These are phyloP conservation scores for Ceratina calcarata DNA, from an alignment of 1,140 invertebrate species.

Conservation along the genomic window DNA sequence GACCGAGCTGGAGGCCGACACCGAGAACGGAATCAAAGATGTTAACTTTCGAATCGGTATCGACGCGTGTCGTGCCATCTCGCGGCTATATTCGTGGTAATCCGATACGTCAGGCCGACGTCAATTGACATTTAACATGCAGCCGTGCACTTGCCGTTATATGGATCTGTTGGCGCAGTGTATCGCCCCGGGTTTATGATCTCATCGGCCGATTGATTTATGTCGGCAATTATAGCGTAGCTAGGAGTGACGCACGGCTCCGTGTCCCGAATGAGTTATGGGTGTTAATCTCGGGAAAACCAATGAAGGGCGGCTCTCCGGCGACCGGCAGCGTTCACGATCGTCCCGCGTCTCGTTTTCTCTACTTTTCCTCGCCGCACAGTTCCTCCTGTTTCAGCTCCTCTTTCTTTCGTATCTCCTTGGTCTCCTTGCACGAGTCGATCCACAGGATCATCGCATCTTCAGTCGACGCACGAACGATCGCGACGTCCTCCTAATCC, in stretches of 20 bases:
- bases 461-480: conserved; percentile 66
- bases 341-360: conserved; percentile 1
- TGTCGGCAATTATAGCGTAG: conserved; percentile 80
- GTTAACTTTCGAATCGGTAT: conserved; percentile 32
- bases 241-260: conserved; percentile 77
- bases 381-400: background rate
- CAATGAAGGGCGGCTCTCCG: conserved; percentile 64
- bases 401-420: background rate
- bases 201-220: conserved; percentile 81
- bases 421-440: background rate
- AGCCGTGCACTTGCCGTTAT: conserved; percentile 73
- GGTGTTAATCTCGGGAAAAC: conserved; percentile 77
- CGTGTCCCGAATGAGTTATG: conserved; percentile 79
- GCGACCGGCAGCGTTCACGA: conserved; percentile 18
- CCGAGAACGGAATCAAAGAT: conserved; percentile 10
- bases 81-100: conserved; percentile 59
- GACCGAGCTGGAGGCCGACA: background rate
- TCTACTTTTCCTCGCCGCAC: conserved; percentile 19
- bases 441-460: conserved; percentile 44
- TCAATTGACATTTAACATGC: conserved; percentile 78
- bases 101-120: conserved; percentile 66
- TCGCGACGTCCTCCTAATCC: conserved; percentile 59
- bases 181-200: conserved; percentile 80
- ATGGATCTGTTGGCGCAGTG: conserved; percentile 73
- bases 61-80: conserved; percentile 52